phyloP scores from a whole-genome alignment of 2,888 invertebrate species.

The Eutolmus rufibarbis region DNA sequence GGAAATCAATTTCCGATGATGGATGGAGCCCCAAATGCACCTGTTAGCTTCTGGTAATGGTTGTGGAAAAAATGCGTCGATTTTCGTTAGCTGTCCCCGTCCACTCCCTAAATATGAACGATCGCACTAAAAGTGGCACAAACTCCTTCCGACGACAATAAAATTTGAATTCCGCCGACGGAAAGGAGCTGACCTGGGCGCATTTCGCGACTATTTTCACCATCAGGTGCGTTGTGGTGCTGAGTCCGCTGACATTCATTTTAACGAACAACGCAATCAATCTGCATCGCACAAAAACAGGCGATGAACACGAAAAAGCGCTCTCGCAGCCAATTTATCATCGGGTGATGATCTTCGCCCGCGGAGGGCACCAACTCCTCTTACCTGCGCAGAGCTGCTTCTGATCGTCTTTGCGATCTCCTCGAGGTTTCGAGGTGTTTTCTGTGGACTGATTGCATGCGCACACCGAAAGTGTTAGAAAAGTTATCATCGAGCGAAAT shows the following conservation, averaged over 20 bases:
- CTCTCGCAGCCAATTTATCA: slow-evolving; percentile 62
- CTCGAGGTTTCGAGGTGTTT: not conserved
- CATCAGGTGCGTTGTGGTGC: slow-evolving; percentile 19
- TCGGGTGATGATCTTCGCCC: slow-evolving; percentile 56
- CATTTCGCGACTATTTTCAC: slow-evolving; percentile 1
- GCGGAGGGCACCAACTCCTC: slow-evolving; percentile 43
- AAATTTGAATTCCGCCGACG: not conserved
- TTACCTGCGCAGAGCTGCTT: slow-evolving; percentile 24
- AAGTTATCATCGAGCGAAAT: not conserved
- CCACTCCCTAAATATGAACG: slow-evolving; percentile 17
- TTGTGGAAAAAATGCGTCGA: not conserved
- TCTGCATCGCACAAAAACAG: not conserved
- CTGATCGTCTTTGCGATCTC: not conserved
- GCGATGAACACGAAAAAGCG: slow-evolving; percentile 59
- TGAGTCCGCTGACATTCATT: slow-evolving; percentile 8
- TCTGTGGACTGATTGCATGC: not conserved
- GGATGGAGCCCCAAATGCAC: slow-evolving; percentile 61
- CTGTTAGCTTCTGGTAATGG: slow-evolving; percentile 62
- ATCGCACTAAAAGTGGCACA: not conserved
- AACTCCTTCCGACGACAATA: not conserved
- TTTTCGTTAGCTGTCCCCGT: slow-evolving; percentile 10
- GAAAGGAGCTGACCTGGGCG: not conserved
- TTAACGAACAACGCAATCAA: slow-evolving; percentile 32
- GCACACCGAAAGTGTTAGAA: not conserved
- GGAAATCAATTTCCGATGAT: slow-evolving; percentile 62